Evolutionary conservation across 2,888 invertebrate genomes (phyloP), one percentile per base, ranked within the genome.

Genomic region (Tiliacea aurago): DNA sequence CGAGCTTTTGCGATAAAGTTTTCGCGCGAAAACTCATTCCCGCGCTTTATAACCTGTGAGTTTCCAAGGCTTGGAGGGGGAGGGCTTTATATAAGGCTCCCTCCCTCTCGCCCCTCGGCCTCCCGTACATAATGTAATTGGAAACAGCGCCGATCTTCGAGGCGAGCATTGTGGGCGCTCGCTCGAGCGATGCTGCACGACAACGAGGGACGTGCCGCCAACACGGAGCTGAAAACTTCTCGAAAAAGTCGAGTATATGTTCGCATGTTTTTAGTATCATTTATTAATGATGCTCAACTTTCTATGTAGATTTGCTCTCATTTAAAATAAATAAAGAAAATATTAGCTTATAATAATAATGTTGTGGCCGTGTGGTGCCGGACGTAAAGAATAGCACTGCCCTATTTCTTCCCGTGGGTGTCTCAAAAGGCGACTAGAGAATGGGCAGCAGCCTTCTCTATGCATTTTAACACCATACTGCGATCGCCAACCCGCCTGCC

Each of bases 11-110:
- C 90, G 91, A 94, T 94, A 94, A 94, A 95, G 93, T 95, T 95
- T 95, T 89, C 92, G 94, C 94, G 94, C 91, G 94, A 94, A 95
- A 95, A 93, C 92, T 94, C 94, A 93, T 95, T 95, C 94, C 94
- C 95, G 95, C 95, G 94, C 93, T 94, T 95, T 94, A 94, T 92
- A 92, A 91, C 91, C 90, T 90, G 90, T 87, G 92, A 92, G 92
- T 93, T 94, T 94, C 91, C 92, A 90, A 89, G 89, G 86, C 85
- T 89, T 84, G 77, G 68, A 80, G 90, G 89, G 88, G 87, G 89
- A 90, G 87, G 89, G 89, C 80, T 88, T 90, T 92, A 92, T 89
- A 91, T 92, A 91, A 89, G 81, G 81, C 87, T 80, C 88, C 76
- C 87, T 80, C 88, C 76, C 87, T 76, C 87, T 73, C 87, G 82